Evolutionary conservation across 2,888 invertebrate species (phyloP).

Genomic region (Brassicogethes aeneus): DNA sequence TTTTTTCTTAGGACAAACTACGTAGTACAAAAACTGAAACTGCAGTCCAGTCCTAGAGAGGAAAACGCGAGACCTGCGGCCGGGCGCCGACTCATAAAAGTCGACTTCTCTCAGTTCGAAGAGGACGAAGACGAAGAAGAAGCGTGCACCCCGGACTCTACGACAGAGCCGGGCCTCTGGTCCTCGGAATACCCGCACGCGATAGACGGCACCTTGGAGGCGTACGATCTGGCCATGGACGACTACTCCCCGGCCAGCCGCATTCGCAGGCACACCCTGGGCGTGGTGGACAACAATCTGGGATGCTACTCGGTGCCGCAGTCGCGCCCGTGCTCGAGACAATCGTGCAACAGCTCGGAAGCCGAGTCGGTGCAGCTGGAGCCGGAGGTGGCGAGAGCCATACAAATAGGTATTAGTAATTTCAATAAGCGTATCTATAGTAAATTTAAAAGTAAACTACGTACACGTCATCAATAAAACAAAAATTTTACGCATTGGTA

Average conservation of each 20-base stretch:
- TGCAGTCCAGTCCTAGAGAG: not conserved
- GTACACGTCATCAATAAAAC: too few species aligned
- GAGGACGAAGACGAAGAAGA: constrained; percentile 44
- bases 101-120: constrained; percentile 66
- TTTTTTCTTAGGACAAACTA: constrained; percentile 12
- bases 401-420: too few species aligned
- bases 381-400: constrained; percentile 49
- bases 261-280: constrained; percentile 60
- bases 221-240: constrained; percentile 77
- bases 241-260: constrained; percentile 61
- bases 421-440: too few species aligned
- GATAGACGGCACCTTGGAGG: constrained; percentile 62
- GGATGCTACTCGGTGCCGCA: constrained; percentile 55
- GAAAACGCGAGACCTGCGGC: constrained; percentile 30
- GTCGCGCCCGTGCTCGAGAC: constrained; percentile 53
- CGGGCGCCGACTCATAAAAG: constrained; percentile 67
- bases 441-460: too few species aligned
- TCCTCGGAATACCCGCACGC: constrained; percentile 69
- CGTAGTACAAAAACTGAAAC: constrained; percentile 1
- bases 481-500: too few species aligned
- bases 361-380: constrained; percentile 33
- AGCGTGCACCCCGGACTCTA: constrained; percentile 31
- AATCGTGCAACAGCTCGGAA: constrained; percentile 50
- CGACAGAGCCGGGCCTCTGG: constrained; percentile 33
- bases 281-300: constrained; percentile 38